A percentile compares a stretch with the other conserved stretches of the same genome.
Conservation (phyloP, 1,140 invertebrate species). For the Hormaphis cornu region DNA sequence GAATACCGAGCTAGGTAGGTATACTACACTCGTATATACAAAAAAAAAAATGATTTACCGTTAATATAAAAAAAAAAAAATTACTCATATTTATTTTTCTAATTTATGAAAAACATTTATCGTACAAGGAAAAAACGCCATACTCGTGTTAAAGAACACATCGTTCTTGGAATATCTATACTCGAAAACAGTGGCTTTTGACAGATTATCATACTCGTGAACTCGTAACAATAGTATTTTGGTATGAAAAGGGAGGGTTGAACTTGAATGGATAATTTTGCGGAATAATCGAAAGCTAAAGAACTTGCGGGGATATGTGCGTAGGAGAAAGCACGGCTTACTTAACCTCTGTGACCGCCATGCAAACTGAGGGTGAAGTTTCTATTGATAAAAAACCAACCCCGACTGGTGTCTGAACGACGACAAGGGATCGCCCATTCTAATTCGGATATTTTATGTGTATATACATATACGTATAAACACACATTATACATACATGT, state of each 20-base stretch:
- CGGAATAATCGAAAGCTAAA: conserved; percentile 30
- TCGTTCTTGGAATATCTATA: not conserved
- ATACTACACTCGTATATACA: too few relatives aligned
- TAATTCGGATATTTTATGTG: conserved; percentile 17
- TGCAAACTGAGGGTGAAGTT: not conserved
- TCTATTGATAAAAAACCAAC: conserved; percentile 24
- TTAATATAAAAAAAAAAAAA: too few relatives aligned
- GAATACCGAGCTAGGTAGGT: too few relatives aligned
- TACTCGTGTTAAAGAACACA: not conserved
- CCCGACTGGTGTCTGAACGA: conserved; percentile 22
- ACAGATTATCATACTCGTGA: conserved; percentile 14
- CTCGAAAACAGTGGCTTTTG: conserved; percentile 24
- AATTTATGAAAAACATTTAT: conserved; percentile 7
- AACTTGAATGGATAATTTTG: conserved; percentile 31
- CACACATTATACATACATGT: not conserved
- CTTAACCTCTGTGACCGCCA: conserved; percentile 25
- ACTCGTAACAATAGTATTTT: not conserved
- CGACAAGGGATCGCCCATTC: conserved; percentile 25
- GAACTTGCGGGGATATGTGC: not conserved
- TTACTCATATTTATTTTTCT: not conserved
- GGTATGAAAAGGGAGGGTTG: not conserved
- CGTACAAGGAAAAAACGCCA: not conserved
- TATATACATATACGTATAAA: not conserved
- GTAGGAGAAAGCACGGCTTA: conserved; percentile 19
- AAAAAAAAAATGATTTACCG: too few relatives aligned